A percentile compares a stretch with the other conserved stretches of the same genome.
phyloP scores from a whole-genome alignment of 2,113 vertebrate species.

The Calypte anna region DNA sequence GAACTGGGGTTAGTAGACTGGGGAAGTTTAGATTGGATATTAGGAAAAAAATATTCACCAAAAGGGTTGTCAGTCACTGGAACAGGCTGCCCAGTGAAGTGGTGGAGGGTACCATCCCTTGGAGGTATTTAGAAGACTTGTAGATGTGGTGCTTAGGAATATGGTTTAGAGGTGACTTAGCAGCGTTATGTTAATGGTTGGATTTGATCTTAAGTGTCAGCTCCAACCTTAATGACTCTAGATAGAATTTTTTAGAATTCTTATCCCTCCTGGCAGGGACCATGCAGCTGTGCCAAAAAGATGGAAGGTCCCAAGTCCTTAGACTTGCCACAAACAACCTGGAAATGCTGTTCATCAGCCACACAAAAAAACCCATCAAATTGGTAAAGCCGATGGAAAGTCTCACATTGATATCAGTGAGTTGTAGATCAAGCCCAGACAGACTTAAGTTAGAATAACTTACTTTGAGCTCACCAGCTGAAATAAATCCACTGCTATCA shows the following conservation, averaged over 20 bases:
- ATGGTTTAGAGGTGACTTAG: no score
- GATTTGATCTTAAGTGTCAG: background rate
- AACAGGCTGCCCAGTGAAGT: no score
- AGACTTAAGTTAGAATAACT: conserved; percentile 28
- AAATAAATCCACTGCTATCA: conserved; percentile 96
- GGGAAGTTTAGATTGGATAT: no score
- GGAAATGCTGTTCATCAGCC: background rate
- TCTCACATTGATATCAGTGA: background rate
- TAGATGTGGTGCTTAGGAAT: no score
- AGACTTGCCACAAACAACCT: rapidly evolving
- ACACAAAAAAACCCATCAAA: background rate
- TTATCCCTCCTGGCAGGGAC: background rate
- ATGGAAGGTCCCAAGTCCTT: background rate
- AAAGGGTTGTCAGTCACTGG: no score
- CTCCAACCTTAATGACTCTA: background rate
- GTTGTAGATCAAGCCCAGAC: background rate
- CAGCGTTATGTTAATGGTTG: no score
- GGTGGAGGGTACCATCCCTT: no score
- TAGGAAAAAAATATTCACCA: no score
- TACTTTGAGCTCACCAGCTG: conserved; percentile 88
- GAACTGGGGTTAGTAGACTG: no score
- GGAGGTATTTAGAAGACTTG: no score
- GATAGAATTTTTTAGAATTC: background rate
- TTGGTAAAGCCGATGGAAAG: background rate
- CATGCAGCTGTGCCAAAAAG: background rate